Percentiles rank a stretch among this genome's conserved stretches.
phyloP scores from a whole-genome alignment of 2,888 invertebrate genomes.

The Geotrupes spiniger region DNA sequence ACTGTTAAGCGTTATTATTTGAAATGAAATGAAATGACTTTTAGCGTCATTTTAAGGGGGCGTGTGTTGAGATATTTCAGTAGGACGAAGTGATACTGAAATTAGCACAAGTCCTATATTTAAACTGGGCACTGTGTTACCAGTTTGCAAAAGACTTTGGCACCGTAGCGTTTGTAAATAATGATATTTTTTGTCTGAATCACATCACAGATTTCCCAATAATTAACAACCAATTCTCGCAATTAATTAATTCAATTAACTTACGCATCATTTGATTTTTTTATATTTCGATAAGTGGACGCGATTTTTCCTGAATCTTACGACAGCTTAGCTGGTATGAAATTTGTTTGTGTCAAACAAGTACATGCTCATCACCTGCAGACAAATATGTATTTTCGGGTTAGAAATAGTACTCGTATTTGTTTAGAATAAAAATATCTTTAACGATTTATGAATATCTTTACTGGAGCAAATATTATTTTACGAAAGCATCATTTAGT shows the following conservation, averaged over 20 bases:
- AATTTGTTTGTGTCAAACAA: no score
- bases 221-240: no score
- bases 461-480: not conserved
- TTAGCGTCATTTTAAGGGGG: conserved; percentile 29
- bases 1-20: conserved; percentile 5
- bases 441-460: not conserved
- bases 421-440: conserved; percentile 4
- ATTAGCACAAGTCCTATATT: conserved; percentile 30
- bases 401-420: not conserved
- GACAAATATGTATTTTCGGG: not conserved
- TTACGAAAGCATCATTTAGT: conserved; percentile 2
- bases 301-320: no score
- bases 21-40: conserved; percentile 16
- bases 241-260: no score
- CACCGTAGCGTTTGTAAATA: conserved; percentile 28
- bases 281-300: no score
- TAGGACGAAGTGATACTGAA: conserved; percentile 29
- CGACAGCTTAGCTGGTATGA: no score
- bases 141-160: conserved; percentile 28
- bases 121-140: conserved; percentile 26
- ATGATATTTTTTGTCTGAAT: conserved; percentile 28
- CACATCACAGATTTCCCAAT: conserved; percentile 11
- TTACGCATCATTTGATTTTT: no score
- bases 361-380: no score
- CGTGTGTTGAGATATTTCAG: conserved; percentile 30